Conservation (phyloP, 2,888 invertebrate species). For the Hydroisotoma schaefferi region DNA sequence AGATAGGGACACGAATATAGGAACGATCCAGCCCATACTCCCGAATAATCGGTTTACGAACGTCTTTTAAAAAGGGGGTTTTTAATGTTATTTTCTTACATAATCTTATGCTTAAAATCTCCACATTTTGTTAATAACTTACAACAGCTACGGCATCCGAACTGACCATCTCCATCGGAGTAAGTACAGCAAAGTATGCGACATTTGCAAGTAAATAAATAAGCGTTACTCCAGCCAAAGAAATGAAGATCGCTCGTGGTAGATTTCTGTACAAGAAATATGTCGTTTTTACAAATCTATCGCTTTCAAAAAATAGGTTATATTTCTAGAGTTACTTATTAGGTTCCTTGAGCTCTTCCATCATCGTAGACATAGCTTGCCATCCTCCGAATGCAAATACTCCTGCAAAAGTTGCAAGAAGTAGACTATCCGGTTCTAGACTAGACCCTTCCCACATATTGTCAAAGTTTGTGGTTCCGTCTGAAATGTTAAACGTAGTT, state of each 20-base stretch:
- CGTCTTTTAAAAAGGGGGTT: constrained; percentile 60
- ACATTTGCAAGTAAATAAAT: constrained; percentile 86
- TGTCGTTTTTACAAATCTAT: constrained; percentile 2
- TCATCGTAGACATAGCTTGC: constrained; percentile 40
- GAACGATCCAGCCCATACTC: constrained; percentile 72
- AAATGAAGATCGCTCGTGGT: constrained; percentile 78
- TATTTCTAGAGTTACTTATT: constrained; percentile 16
- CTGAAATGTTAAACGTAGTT: neutral
- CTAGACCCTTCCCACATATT: constrained; percentile 38
- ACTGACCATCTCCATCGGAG: constrained; percentile 73
- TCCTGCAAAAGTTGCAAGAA: constrained; percentile 42
- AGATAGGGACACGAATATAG: constrained; percentile 85
- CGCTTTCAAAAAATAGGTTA: neutral
- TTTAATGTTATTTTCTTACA: neutral
- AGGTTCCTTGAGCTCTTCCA: constrained; percentile 46
- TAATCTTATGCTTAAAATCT: neutral
- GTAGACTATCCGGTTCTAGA: constrained; percentile 33
- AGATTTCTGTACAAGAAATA: constrained; percentile 23
- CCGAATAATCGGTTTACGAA: constrained; percentile 77
- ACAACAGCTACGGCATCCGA: constrained; percentile 96
- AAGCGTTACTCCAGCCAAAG: constrained; percentile 78
- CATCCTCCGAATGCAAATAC: constrained; percentile 44
- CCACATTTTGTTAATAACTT: constrained; percentile 50
- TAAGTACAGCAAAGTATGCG: constrained; percentile 81
- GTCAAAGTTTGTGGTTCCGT: constrained; percentile 31